These are phyloP conservation scores for Adela reaumurella DNA, from an alignment of 2,888 invertebrate species.

Conservation along the genomic window DNA sequence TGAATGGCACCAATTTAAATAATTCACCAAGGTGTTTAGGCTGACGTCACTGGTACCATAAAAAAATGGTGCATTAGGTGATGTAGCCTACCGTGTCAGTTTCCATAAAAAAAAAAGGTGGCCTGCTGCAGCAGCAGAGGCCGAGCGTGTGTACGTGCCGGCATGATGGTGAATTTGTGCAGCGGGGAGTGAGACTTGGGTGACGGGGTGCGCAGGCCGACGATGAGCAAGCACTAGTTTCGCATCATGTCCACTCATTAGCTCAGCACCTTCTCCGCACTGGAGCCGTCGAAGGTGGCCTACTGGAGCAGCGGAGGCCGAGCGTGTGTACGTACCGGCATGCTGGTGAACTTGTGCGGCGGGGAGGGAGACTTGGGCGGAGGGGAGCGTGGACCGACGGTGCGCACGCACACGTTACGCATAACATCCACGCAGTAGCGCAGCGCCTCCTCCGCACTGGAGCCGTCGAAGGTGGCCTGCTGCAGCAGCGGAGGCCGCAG, in stretches of 20 bases:
- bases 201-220: slow-evolving; percentile 20
- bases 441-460: slow-evolving; percentile 64
- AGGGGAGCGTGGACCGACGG: slow-evolving; percentile 75
- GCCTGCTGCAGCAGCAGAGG: slow-evolving; percentile 84
- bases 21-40: too few relatives aligned
- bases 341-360: too few relatives aligned
- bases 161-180: slow-evolving; percentile 23
- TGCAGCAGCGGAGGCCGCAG: slow-evolving; percentile 79
- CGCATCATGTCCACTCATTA: slow-evolving; percentile 82
- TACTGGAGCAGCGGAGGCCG: slow-evolving; percentile 81
- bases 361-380: too few relatives aligned
- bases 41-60: too few relatives aligned
- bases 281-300: slow-evolving; percentile 78
- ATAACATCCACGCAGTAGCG: slow-evolving; percentile 66
- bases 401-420: slow-evolving; percentile 49
- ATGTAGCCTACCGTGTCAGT: too few relatives aligned
- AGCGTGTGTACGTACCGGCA: too few relatives aligned
- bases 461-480: slow-evolving; percentile 83
- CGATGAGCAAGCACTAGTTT: slow-evolving; percentile 67
- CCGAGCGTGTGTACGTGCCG: slow-evolving; percentile 58
- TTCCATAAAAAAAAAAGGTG: too few relatives aligned
- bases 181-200: too few relatives aligned
- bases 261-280: slow-evolving; percentile 62
- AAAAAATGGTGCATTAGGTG: too few relatives aligned
- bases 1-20: too few relatives aligned